Evolutionary conservation across 2,888 invertebrate species (phyloP).

Genomic region (Tromatobia lineatoria): DNA sequence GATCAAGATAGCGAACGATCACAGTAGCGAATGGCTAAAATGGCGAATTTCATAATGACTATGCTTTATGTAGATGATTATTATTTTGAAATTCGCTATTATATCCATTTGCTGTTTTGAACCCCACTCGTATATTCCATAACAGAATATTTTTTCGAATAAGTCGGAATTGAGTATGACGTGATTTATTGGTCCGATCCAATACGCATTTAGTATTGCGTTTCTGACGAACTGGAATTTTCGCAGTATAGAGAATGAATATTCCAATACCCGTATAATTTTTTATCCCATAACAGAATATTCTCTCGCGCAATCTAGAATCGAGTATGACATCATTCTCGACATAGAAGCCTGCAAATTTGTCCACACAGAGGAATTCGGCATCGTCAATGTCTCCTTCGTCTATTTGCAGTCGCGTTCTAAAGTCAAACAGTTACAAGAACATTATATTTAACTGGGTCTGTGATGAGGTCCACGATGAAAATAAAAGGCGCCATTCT

Average conservation of each 20-base stretch:
- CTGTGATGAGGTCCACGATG: constrained; percentile 37
- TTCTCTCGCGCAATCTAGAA: background rate
- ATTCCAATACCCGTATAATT: background rate
- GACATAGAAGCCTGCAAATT: background rate
- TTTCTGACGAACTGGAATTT: background rate
- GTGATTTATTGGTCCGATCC: too few relatives aligned
- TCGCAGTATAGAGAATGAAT: background rate
- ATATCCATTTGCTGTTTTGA: too few relatives aligned
- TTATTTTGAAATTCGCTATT: too few relatives aligned
- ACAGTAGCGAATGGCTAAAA: too few relatives aligned
- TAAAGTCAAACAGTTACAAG: constrained; percentile 12
- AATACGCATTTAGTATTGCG: background rate
- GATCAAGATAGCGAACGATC: too few relatives aligned
- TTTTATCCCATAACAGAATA: background rate
- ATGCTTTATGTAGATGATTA: too few relatives aligned
- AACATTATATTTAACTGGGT: constrained; percentile 34
- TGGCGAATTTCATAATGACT: too few relatives aligned
- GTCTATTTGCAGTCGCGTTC: background rate
- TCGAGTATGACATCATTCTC: background rate
- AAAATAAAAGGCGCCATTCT: constrained; percentile 43
- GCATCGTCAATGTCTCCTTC: background rate
- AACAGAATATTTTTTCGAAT: too few relatives aligned
- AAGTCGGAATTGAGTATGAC: too few relatives aligned
- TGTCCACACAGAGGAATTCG: background rate
- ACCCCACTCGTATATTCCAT: too few relatives aligned